phyloP scores from a whole-genome alignment of 2,113 vertebrate genomes.

The Oreotragus oreotragus region DNA sequence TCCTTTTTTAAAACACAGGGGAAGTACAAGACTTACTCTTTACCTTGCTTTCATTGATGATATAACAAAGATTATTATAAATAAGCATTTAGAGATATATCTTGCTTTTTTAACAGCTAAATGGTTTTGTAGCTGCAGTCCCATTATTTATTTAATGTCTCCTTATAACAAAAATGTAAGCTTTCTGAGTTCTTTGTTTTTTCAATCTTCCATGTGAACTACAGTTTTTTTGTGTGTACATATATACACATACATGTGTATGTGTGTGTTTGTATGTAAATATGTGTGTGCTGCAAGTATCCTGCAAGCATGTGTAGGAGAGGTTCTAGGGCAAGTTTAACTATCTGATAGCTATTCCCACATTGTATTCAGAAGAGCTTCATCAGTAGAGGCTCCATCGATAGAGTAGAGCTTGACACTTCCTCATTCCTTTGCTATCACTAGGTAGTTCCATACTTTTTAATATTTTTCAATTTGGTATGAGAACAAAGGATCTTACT shows the following conservation, averaged over 20 bases:
- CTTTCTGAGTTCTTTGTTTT: neutral
- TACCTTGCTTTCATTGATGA: neutral
- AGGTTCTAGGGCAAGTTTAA: neutral
- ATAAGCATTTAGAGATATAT: neutral
- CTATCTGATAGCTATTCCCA: neutral
- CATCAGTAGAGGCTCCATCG: neutral
- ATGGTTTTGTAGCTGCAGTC: neutral
- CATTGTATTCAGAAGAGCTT: neutral
- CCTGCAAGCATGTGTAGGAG: neutral
- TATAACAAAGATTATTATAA: neutral
- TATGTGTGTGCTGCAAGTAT: neutral
- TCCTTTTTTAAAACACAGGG: neutral
- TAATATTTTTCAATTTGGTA: neutral
- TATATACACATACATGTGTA: accelerated
- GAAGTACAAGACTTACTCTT: neutral
- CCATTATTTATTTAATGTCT: neutral
- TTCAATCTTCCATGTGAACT: neutral
- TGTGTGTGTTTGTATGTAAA: neutral
- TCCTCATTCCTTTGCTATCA: neutral
- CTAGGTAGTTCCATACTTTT: neutral
- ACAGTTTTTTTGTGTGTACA: neutral
- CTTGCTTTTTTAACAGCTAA: neutral
- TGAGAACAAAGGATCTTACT: neutral
- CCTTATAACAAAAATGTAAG: neutral
- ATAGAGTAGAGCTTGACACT: neutral